Evolutionary conservation across 2,797 vertebrate species (phyloP).

Genomic region (Tamandua tetradactyla): DNA sequence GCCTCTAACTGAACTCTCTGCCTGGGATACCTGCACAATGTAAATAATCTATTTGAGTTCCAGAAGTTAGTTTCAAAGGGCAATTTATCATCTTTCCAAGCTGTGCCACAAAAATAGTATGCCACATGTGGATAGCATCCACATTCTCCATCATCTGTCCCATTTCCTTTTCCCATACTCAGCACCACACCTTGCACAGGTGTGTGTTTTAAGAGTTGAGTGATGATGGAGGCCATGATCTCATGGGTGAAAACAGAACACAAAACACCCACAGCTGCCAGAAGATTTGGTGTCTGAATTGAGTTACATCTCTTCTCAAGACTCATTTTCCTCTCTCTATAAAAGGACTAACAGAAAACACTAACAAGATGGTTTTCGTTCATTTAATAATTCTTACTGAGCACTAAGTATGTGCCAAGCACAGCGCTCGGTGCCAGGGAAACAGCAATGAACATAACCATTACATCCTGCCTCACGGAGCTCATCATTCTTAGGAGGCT

Average conservation of each 20-base stretch:
- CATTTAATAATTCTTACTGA: constrained; percentile 14
- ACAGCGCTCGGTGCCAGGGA: not conserved
- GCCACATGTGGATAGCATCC: not conserved
- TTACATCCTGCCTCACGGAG: not conserved
- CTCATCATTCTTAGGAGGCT: not conserved
- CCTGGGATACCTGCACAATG: not conserved
- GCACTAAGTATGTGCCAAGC: not conserved
- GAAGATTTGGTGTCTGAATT: constrained; percentile 21
- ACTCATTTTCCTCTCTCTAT: not conserved
- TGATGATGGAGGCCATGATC: not conserved
- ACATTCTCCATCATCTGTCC: not conserved
- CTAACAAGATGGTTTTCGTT: not conserved
- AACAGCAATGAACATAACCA: not conserved
- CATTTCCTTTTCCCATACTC: not conserved
- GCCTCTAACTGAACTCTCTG: constrained; percentile 32
- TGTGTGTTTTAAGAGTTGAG: not conserved
- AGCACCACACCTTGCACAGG: constrained; percentile 47
- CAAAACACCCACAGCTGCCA: not conserved
- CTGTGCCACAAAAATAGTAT: not conserved
- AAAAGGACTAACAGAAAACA: not conserved
- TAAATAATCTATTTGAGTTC: constrained; percentile 22
- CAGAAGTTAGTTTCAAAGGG: not conserved
- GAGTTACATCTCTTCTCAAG: not conserved
- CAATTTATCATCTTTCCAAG: constrained; percentile 13
- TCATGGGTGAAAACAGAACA: not conserved